Conservation (phyloP, 2,888 invertebrate genomes). For the Cosmia pyralina region DNA sequence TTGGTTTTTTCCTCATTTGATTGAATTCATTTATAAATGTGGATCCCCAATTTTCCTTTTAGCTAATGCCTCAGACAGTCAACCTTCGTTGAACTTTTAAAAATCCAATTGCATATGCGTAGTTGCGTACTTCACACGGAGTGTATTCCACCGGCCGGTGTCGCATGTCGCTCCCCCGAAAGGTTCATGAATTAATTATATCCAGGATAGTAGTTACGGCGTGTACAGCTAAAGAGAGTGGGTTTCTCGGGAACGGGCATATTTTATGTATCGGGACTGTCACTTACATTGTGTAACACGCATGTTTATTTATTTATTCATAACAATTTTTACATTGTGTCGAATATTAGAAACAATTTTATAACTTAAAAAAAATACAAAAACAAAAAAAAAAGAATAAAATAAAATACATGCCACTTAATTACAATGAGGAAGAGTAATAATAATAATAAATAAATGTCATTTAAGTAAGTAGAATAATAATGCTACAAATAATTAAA, state of each 20-base stretch:
- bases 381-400: too few species aligned
- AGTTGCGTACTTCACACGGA: slow-evolving; percentile 10
- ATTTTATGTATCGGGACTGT: slow-evolving; percentile 50
- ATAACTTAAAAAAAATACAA: too few species aligned
- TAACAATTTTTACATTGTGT: too few species aligned
- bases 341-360: too few species aligned
- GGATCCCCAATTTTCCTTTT: background rate
- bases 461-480: too few species aligned
- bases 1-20: slow-evolving; percentile 4
- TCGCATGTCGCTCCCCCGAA: slow-evolving; percentile 34
- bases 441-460: too few species aligned
- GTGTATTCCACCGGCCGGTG: slow-evolving; percentile 10
- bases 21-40: slow-evolving; percentile 1
- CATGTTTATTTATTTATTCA: too few species aligned
- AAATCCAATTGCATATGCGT: slow-evolving; percentile 20
- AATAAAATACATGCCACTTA: too few species aligned
- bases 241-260: slow-evolving; percentile 39
- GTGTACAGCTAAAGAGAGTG: slow-evolving; percentile 35
- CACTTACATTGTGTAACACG: slow-evolving; percentile 14
- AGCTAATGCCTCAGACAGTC: background rate
- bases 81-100: slow-evolving; percentile 11
- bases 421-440: too few species aligned
- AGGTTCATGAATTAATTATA: slow-evolving; percentile 59
- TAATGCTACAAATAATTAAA: too few species aligned
- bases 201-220: slow-evolving; percentile 37